phyloP scores from a whole-genome alignment of 2,888 invertebrate species.

The Ecliptopera silaceata region DNA sequence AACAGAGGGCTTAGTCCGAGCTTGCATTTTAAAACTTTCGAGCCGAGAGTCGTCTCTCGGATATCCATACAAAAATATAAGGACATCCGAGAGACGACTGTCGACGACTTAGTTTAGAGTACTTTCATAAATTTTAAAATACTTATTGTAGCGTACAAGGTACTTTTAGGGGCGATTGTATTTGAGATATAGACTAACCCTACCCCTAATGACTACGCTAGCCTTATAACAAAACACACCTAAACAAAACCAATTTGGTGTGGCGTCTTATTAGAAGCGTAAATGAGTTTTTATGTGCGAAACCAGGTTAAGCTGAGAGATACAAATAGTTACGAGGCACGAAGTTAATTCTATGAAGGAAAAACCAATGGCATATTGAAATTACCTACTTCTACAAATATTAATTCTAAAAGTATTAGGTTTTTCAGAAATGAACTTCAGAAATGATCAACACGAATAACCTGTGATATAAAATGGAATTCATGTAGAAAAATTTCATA shows the following conservation, averaged over 20 bases:
- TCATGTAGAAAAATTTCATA: no score
- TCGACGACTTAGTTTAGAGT: no score
- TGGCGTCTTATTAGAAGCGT: conserved; percentile 29
- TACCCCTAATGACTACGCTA: conserved; percentile 20
- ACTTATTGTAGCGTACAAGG: not conserved
- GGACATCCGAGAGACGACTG: no score
- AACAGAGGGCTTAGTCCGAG: no score
- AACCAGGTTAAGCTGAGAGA: conserved; percentile 17
- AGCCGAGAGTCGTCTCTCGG: no score
- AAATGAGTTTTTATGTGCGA: conserved; percentile 31
- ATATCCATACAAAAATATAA: no score
- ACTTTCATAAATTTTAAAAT: not conserved
- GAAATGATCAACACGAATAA: not conserved
- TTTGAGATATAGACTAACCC: conserved; percentile 14
- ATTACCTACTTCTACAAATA: not conserved
- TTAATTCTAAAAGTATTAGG: not conserved
- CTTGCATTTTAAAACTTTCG: no score
- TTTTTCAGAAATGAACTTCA: no score
- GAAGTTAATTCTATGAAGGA: not conserved
- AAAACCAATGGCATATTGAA: not conserved
- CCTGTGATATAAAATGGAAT: no score
- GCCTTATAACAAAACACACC: conserved; percentile 17
- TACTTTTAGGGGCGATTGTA: not conserved
- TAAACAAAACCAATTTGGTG: conserved; percentile 35
- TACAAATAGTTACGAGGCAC: not conserved